A percentile compares a stretch with the other conserved stretches of the same genome.
Evolutionary conservation across 2,113 vertebrate species (phyloP).

Genomic region (Phyllopteryx taeniolatus): DNA sequence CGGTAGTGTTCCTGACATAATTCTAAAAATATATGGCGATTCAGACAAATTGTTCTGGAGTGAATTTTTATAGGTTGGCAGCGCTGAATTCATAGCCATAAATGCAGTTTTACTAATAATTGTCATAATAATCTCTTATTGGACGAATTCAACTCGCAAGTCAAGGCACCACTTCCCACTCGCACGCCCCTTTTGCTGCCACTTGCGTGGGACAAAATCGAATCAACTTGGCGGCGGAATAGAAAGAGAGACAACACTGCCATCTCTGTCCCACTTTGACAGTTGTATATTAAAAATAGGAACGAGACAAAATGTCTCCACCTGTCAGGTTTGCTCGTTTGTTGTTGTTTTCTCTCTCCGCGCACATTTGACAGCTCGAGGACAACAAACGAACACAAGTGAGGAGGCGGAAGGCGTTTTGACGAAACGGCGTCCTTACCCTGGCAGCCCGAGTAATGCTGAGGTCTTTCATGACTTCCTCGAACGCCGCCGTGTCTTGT

Average conservation of each 20-base stretch:
- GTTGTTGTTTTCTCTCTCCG: slow-evolving; percentile 69
- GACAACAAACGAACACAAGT: slow-evolving; percentile 32
- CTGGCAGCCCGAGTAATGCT: slow-evolving; percentile 85
- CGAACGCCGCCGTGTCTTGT: slow-evolving; percentile 89
- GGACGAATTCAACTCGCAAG: too few relatives aligned
- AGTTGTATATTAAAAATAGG: neutral
- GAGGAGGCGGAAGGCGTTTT: neutral
- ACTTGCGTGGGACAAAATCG: slow-evolving; percentile 49
- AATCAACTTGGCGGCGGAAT: slow-evolving; percentile 41
- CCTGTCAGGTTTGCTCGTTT: slow-evolving; percentile 46
- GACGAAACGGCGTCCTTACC: slow-evolving; percentile 65
- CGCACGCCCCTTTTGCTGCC: slow-evolving; percentile 51
- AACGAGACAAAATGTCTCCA: neutral
- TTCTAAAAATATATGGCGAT: too few relatives aligned
- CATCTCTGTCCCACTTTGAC: neutral
- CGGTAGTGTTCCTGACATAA: too few relatives aligned
- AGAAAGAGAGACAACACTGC: neutral
- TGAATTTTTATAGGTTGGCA: too few relatives aligned
- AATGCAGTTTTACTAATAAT: too few relatives aligned
- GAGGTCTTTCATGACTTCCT: slow-evolving; percentile 91
- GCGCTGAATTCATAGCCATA: too few relatives aligned
- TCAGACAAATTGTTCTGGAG: too few relatives aligned
- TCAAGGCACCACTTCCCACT: slow-evolving; percentile 7
- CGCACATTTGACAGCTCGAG: slow-evolving; percentile 55
- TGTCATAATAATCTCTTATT: too few relatives aligned